Conservation (phyloP, 2,888 invertebrate genomes). For the Idaea dimidiata region DNA sequence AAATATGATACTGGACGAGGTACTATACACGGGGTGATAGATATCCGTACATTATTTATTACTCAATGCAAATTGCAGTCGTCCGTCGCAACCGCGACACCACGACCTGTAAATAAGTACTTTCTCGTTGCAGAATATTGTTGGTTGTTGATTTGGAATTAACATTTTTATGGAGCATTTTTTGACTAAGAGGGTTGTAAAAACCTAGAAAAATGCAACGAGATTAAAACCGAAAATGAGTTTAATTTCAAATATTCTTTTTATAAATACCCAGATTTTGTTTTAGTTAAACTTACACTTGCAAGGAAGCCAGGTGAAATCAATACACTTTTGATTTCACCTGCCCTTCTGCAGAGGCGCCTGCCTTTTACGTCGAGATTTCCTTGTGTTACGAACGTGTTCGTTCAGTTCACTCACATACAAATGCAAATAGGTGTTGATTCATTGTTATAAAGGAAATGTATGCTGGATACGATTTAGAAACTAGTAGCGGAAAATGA, state of each 20-base stretch:
- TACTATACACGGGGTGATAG: background rate
- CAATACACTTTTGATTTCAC: conserved; percentile 28
- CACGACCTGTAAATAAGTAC: background rate
- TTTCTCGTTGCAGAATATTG: background rate
- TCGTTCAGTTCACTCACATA: conserved; percentile 6
- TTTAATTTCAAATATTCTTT: too few species aligned
- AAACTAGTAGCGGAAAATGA: conserved; percentile 51
- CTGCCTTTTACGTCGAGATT: conserved; percentile 12
- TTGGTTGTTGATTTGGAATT: too few species aligned
- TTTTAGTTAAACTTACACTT: conserved; percentile 13
- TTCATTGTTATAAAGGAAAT: conserved; percentile 28
- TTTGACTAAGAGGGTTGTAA: too few species aligned
- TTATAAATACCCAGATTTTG: conserved; percentile 8
- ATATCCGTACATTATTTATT: conserved; percentile 61
- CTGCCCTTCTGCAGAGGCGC: conserved; percentile 15
- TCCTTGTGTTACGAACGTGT: conserved; percentile 6
- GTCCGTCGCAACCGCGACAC: conserved; percentile 36
- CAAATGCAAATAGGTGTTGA: conserved; percentile 5
- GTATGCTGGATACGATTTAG: conserved; percentile 40
- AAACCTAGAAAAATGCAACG: too few species aligned
- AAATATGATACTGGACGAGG: conserved; percentile 45
- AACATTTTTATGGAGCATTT: too few species aligned
- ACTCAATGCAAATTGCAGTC: conserved; percentile 60
- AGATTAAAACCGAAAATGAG: too few species aligned
- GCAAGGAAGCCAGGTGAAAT: conserved; percentile 23